Percentiles rank a stretch among this genome's conserved stretches.
phyloP scores from a whole-genome alignment of 2,888 invertebrate species.

The Campaea margaritaria region DNA sequence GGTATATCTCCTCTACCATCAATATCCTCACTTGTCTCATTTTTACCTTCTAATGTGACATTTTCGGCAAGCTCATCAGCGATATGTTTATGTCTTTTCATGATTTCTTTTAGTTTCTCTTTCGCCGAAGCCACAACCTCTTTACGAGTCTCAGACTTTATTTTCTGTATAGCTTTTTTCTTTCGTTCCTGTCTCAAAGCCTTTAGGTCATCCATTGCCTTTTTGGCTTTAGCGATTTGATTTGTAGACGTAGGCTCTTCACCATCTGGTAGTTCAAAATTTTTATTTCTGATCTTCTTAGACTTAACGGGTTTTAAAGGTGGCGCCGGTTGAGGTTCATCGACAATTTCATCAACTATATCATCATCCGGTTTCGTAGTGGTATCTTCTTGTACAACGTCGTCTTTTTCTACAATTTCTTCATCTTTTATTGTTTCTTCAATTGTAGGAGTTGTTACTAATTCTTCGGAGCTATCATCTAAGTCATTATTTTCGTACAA shows the following conservation, averaged over 20 bases:
- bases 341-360: slow-evolving; percentile 21
- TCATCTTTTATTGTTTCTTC: slow-evolving; percentile 25
- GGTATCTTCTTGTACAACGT: slow-evolving; percentile 16
- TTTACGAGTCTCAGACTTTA: slow-evolving; percentile 77
- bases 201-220: slow-evolving; percentile 66
- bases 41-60: slow-evolving; percentile 47
- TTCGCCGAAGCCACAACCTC: slow-evolving; percentile 81
- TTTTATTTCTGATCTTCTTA: slow-evolving; percentile 51
- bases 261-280: slow-evolving; percentile 24
- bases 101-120: slow-evolving; percentile 80
- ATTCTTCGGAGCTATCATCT: slow-evolving; percentile 30
- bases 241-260: slow-evolving; percentile 38
- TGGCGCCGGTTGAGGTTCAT: slow-evolving; percentile 28
- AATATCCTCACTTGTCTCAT: slow-evolving; percentile 47
- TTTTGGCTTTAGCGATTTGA: slow-evolving; percentile 59
- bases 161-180: slow-evolving; percentile 76
- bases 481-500: slow-evolving; percentile 28
- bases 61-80: slow-evolving; percentile 68
- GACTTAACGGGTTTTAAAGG: slow-evolving; percentile 51
- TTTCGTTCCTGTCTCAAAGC: slow-evolving; percentile 69
- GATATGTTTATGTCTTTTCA: slow-evolving; percentile 79
- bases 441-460: slow-evolving; percentile 16
- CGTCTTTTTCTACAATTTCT: slow-evolving; percentile 27
- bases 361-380: slow-evolving; percentile 21
- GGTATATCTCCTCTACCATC: slow-evolving; percentile 70